Percentiles rank a stretch among this genome's conserved stretches.
Evolutionary conservation across 2,888 invertebrate species (phyloP).

Genomic region (Drosophila gaucha): DNA sequence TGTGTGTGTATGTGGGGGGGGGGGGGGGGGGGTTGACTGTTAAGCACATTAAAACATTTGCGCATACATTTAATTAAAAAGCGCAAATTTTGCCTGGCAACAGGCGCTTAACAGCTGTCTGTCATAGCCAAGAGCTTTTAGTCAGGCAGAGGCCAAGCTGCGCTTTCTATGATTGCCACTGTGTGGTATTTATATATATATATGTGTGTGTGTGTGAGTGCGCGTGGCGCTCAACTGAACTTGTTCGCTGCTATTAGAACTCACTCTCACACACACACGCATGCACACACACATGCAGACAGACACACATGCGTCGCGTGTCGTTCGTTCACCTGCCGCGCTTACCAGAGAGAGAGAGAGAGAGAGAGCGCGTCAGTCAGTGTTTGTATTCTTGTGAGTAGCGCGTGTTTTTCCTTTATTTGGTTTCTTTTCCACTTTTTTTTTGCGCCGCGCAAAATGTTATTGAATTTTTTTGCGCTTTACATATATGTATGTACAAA

Average conservation of each 20-base stretch:
- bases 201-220: slow-evolving; percentile 31
- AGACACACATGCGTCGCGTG: slow-evolving; percentile 62
- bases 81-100: slow-evolving; percentile 47
- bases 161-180: slow-evolving; percentile 25
- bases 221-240: slow-evolving; percentile 58
- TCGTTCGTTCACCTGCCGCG: slow-evolving; percentile 75
- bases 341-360: slow-evolving; percentile 1
- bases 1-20: too few relatives aligned
- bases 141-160: slow-evolving; percentile 28
- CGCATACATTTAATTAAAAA: slow-evolving; percentile 49
- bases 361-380: slow-evolving; percentile 5
- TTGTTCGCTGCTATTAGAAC: slow-evolving; percentile 48
- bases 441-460: slow-evolving; percentile 56
- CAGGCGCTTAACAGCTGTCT: slow-evolving; percentile 69
- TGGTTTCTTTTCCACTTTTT: slow-evolving; percentile 31
- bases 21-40: slow-evolving; percentile 36
- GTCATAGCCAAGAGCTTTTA: slow-evolving; percentile 42
- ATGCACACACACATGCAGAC: slow-evolving; percentile 19
- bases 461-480: slow-evolving; percentile 43
- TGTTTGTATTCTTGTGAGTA: slow-evolving; percentile 40
- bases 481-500: slow-evolving; percentile 15
- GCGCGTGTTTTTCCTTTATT: slow-evolving; percentile 57
- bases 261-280: slow-evolving; percentile 17
- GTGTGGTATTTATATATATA: neutral
- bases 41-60: slow-evolving; percentile 54